Evolutionary conservation across 2,888 invertebrate genomes (phyloP), one percentile per base, ranked within the genome.

Genomic region (Cerastis rubricosa): DNA sequence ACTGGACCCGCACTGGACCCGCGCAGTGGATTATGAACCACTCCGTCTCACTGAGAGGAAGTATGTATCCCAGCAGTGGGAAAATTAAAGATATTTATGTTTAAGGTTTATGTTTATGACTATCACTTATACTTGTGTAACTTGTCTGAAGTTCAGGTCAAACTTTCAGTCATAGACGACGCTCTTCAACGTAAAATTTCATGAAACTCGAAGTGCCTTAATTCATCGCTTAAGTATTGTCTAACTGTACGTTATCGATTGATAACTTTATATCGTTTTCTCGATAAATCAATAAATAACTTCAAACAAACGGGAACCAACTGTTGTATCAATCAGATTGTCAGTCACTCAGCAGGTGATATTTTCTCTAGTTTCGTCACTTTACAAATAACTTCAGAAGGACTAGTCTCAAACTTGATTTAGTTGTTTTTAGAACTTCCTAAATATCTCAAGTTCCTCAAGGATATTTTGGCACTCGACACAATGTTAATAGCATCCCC

Each of bases 281-380:
- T 14, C 45, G 59, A 76, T 74, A 66, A 81, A 64, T 67, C 59
- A 70, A 84, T 78, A 78, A 84, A 81, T 81, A 72, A 70, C 81
- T 78, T 35, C 43, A 74, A 81, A 72, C 54, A 57, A 75, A 71
- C 74, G 63, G 69, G 68, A 75, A 67, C 74, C 74, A 69, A 79
- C 85, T 83, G 86, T 45, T 74, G 68, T 85, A 87, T 87, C 86
- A 85, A 85, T 87, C 84, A 84, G 73, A 49, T 59, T 64, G 74
- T 87, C 84, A 75, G 49, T 85, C 81, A 68, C 73, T 86, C 86
- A 66, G 71, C 75, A 76, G 70, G 83, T 79, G 76, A 81, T 83
- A 73, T 79, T 78, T 83, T 76, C 54, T 77, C 59, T 59, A 65
- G 45, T 47, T 59, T 61, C 12, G 40, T 43, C 7, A 49, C 35